phyloP scores from a whole-genome alignment of 2,113 vertebrate species.

The Pristiophorus japonicus region DNA sequence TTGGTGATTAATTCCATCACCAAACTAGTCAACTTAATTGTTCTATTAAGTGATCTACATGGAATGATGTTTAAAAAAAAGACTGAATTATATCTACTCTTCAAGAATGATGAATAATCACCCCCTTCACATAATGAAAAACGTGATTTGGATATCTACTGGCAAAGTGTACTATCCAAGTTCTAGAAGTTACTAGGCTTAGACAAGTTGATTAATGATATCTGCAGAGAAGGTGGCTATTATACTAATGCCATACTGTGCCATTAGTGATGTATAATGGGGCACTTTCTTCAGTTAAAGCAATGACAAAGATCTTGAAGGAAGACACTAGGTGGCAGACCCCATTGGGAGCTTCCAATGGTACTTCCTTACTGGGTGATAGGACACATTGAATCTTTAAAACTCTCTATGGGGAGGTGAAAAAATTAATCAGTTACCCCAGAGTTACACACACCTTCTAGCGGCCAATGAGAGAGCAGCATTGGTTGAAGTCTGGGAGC shows the following conservation, averaged over 20 bases:
- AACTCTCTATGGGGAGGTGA: neutral
- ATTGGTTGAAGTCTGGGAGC: neutral
- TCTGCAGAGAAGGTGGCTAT: neutral
- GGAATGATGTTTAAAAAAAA: neutral
- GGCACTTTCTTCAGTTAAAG: neutral
- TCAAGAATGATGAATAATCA: neutral
- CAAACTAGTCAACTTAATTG: neutral
- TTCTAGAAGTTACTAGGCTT: neutral
- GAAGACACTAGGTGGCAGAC: neutral
- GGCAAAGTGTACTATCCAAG: neutral
- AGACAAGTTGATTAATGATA: neutral
- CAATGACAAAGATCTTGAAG: neutral
- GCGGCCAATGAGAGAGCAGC: neutral
- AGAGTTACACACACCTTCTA: neutral
- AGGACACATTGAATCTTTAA: neutral
- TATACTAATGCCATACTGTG: neutral
- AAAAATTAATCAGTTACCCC: neutral
- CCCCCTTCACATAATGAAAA: neutral
- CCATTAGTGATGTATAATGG: neutral
- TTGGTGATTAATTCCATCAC: neutral
- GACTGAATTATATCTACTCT: neutral
- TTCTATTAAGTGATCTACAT: neutral
- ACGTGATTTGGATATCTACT: neutral
- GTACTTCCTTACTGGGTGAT: neutral
- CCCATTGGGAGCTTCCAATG: neutral